Evolutionary conservation across 2,113 vertebrate genomes (phyloP), one percentile per base, ranked within the genome.

Genomic region (Dasyurus viverrinus): DNA sequence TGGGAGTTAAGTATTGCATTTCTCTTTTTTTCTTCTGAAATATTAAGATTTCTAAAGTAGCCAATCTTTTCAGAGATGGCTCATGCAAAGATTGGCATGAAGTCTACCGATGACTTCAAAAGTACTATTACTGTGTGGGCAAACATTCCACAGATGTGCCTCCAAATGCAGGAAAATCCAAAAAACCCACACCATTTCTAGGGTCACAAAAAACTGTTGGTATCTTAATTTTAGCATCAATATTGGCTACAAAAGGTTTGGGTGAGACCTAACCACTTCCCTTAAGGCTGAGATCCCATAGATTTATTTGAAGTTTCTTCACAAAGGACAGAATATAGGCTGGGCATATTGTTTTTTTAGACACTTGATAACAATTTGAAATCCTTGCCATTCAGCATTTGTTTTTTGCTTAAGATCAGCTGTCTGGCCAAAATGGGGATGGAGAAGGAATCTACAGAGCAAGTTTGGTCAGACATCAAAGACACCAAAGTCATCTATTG

Each of bases 61-160:
- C 36, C 54, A 89, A 57, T 93, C 92, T 97, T 96, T 90, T 95
- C 53, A 96, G 97, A 98, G 94, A 94, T 9, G 91, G 95, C 90
- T 95, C 97, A 92, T 93, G 89, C 57, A 2, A 94, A 53, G 92
- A 98, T 95, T 96, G 97, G 95, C 95, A 94, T 98, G 97, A 97
- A 94, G 30, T 10, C 91, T 96, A 36, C 11, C 97, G 97, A 97
- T 95, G 92, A 52, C 95, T 97, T 97, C 96, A 97, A 94, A 94
- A 96, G 97, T 94, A 54, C 54, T 24, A 25, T 91, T 97, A 95
- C 96, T 96, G 95, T 93, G 95, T 93, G 11, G 0, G 7, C 97
- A 98, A 98, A 98, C 92, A 60, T 94, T 97, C 97, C 96, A 94
- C 95, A 98, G 98, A 97, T 97, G 93, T 0, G 0, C 54, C 36